Percentiles rank a stretch among this genome's conserved stretches.
phyloP scores from a whole-genome alignment of 2,888 invertebrate species.

The Dendrolimus houi region DNA sequence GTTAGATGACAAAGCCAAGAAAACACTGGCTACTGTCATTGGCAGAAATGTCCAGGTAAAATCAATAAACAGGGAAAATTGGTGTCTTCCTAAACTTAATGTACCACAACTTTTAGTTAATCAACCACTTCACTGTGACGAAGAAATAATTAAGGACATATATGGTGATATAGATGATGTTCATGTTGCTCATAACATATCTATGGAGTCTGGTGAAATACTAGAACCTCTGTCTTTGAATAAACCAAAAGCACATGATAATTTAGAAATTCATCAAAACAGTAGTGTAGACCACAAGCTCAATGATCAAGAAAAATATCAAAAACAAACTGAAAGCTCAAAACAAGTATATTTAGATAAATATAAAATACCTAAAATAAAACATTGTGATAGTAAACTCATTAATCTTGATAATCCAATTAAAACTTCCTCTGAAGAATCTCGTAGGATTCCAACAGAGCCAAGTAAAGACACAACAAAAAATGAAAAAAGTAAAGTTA shows the following conservation, averaged over 20 bases:
- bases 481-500: background rate
- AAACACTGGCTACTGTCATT: constrained; percentile 24
- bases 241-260: background rate
- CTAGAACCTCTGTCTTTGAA: background rate
- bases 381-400: constrained; percentile 6
- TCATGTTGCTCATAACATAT: constrained; percentile 23
- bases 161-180: constrained; percentile 28
- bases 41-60: constrained; percentile 35
- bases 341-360: constrained; percentile 7
- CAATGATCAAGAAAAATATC: background rate
- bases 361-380: constrained; percentile 28
- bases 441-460: background rate
- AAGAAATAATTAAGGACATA: constrained; percentile 27
- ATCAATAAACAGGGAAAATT: constrained; percentile 28
- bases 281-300: background rate
- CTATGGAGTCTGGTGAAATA: constrained; percentile 38
- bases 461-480: too few relatives aligned
- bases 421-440: background rate
- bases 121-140: constrained; percentile 26
- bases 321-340: constrained; percentile 2
- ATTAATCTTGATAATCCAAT: background rate
- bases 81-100: constrained; percentile 26
- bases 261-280: background rate
- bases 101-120: constrained; percentile 26
- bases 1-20: constrained; percentile 24